Base-by-base conservation (phyloP, 2,888 invertebrate species). In the Julus scandinavius region DNA sequence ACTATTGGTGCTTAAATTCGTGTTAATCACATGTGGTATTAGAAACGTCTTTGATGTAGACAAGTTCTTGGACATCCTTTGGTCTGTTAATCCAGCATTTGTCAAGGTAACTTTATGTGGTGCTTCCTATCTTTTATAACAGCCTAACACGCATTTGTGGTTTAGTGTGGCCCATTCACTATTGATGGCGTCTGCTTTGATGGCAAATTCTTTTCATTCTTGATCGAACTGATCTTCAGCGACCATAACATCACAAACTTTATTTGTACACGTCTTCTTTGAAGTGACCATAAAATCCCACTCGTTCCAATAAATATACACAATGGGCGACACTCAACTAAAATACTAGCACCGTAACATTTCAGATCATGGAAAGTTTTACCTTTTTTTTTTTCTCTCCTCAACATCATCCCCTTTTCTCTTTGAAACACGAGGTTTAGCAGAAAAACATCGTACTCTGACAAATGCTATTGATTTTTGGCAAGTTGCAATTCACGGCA, bases 161-260 rank as follows among this genome's bases (percentile, higher is more conserved):
- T 72, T 72, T 72, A 20, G 20, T 4, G 20, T 11, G 63, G 13
- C 1, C 63, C 63, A 72, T 72, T 72, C 63, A 72, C 20, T 11
- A 72, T 72, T 72, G 63, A 72, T 20, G 20, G 20, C 63, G 63
- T 72, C 63, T 20, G 63, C 20, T n/a, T 72, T 72, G 63, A 72
- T 72, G 63, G 63, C 11, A 20, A n/a, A 72, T 72, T 72, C 63
- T 72, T 72, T 20, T 72, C 63, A 72, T 72, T 72, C 63, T 72
- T 72, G 63, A 72, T 72, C 20, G 63, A 72, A 72, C 63, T 9
- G 63, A 72, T 72, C 63, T 72, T 20, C 63, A 72, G 20, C 63
- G 6, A 5, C 20, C 63, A 72, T 72, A 72, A 72, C 29, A 72
- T 72, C 20, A 9, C 63, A 20, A 72, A 72, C 63, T 72, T 72